These are phyloP conservation scores for Picathartes gymnocephalus DNA, from an alignment of 2,113 vertebrate genomes.

Conservation along the genomic window DNA sequence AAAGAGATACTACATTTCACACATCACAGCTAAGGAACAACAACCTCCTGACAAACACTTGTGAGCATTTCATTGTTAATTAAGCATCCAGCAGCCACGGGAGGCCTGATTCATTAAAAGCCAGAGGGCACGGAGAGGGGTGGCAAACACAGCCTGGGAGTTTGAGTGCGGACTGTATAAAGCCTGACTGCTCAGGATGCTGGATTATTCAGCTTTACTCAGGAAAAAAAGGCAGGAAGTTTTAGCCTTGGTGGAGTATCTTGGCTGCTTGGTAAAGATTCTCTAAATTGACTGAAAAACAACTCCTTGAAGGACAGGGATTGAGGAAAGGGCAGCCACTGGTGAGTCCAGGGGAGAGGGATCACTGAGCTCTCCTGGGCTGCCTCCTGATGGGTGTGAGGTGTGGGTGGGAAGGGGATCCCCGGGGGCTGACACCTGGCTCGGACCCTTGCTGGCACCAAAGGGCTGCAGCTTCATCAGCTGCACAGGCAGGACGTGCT, in stretches of 20 bases:
- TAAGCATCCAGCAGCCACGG: neutral
- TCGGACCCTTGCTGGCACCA: neutral
- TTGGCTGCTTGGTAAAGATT: neutral
- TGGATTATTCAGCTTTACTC: neutral
- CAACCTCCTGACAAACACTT: neutral
- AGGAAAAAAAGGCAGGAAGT: neutral
- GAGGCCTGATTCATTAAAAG: constrained; percentile 67
- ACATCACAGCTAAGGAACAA: constrained; percentile 65
- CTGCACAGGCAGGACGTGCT: accelerated
- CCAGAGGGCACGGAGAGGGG: neutral
- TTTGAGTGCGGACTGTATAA: neutral
- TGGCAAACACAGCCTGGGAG: neutral
- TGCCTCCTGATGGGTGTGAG: neutral
- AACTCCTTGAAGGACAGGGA: neutral
- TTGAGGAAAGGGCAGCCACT: neutral
- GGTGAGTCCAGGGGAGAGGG: neutral
- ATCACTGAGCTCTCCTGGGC: neutral
- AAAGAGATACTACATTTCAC: constrained; percentile 78
- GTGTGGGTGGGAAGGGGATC: neutral
- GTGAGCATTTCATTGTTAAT: neutral
- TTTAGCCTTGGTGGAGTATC: neutral
- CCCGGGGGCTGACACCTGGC: neutral
- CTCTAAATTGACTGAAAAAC: neutral
- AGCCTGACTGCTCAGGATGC: neutral
- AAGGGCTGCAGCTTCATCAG: neutral